Conservation (phyloP, 2,113 vertebrate genomes). For the Ptilorrhoa leucosticta region DNA sequence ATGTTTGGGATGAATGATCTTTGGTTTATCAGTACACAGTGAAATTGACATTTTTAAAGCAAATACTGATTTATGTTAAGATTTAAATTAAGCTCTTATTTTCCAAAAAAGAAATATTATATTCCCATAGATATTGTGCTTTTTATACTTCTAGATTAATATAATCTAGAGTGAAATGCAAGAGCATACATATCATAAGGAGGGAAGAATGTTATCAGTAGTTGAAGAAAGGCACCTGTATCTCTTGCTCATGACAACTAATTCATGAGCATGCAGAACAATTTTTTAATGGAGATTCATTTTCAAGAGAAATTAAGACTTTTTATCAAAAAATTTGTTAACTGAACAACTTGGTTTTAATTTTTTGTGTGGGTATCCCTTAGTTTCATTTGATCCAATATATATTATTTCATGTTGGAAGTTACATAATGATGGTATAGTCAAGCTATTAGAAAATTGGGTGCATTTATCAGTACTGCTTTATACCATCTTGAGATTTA, state of each 20-base stretch:
- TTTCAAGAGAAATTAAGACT: not conserved
- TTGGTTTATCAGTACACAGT: not conserved
- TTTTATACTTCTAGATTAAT: not conserved
- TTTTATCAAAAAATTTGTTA: not conserved
- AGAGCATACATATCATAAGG: not conserved
- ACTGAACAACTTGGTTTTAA: fast-evolving
- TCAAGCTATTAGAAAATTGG: not conserved
- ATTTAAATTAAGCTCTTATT: not conserved
- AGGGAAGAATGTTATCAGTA: not conserved
- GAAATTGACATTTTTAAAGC: not conserved
- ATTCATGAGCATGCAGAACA: not conserved
- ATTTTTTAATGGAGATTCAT: not conserved
- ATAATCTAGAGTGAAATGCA: not conserved
- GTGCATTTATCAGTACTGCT: not conserved
- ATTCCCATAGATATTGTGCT: not conserved
- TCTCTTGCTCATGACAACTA: not conserved
- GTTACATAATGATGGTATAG: not conserved
- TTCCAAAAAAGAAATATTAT: not conserved
- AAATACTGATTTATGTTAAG: not conserved
- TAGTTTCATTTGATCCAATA: not conserved
- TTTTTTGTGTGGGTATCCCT: not conserved
- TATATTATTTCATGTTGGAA: not conserved
- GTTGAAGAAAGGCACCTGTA: not conserved
- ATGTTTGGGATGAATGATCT: not conserved
- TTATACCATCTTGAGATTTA: not conserved